A percentile compares a stretch with the other conserved stretches of the same genome.
Conservation (phyloP, 1,140 invertebrate species). For the Drosophila pruinosa region DNA sequence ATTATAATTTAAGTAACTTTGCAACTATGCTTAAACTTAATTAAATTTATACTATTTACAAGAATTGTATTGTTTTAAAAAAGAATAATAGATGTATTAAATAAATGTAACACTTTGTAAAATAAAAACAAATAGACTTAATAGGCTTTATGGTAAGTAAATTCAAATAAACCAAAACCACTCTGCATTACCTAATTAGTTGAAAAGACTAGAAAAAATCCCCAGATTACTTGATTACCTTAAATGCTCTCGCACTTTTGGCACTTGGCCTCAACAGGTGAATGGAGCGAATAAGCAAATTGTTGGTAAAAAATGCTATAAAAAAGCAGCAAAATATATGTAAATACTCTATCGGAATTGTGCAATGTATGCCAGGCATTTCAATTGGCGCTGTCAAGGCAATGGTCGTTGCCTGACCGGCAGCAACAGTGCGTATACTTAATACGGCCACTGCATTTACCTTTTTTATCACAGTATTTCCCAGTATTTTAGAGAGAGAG, state of each 20-base stretch:
- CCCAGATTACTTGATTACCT: neutral
- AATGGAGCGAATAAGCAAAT: conserved; percentile 15
- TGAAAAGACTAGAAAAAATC: neutral
- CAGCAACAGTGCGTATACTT: conserved; percentile 66
- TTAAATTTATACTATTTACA: conserved; percentile 28
- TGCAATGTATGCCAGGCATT: neutral
- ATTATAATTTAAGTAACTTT: conserved; percentile 16
- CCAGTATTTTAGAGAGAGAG: conserved; percentile 46
- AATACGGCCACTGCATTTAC: conserved; percentile 24
- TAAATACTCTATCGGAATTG: neutral
- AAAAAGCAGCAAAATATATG: neutral
- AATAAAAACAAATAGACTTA: neutral
- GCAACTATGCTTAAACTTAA: conserved; percentile 32
- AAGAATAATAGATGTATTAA: conserved; percentile 6
- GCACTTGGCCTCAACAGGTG: conserved; percentile 47
- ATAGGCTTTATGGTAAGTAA: neutral
- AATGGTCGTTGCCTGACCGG: conserved; percentile 10
- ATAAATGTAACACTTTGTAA: neutral
- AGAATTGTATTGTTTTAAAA: conserved; percentile 3
- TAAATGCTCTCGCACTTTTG: neutral
- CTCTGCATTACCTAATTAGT: neutral
- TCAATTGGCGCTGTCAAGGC: conserved; percentile 8
- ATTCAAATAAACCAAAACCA: neutral
- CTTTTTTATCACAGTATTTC: conserved; percentile 20
- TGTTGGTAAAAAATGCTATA: conserved; percentile 6